Evolutionary conservation across 1,140 invertebrate genomes (phyloP).

Genomic region (Tetranychus urticae): DNA sequence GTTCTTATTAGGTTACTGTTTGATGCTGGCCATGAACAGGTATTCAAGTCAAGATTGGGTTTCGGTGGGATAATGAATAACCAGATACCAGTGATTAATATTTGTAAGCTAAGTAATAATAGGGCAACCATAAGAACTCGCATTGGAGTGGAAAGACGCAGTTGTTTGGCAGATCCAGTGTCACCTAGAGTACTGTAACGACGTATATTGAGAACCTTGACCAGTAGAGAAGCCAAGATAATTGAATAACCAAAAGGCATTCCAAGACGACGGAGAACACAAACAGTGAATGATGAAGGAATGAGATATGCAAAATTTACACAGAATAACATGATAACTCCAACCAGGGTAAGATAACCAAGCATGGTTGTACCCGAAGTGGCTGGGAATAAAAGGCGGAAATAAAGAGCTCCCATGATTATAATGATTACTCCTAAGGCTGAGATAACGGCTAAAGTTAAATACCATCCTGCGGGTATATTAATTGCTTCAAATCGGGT

Average conservation of each 20-base stretch:
- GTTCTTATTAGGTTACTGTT: conserved; percentile 18
- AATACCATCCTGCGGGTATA: neutral
- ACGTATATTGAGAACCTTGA: conserved; percentile 25
- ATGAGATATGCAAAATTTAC: conserved; percentile 26
- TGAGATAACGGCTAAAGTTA: neutral
- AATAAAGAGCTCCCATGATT: conserved; percentile 23
- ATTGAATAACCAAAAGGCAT: conserved; percentile 24
- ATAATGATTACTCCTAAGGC: conserved; percentile 17
- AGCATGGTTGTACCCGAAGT: conserved; percentile 24
- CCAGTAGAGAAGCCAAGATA: conserved; percentile 23
- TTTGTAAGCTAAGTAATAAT: conserved; percentile 22
- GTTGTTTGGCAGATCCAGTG: conserved; percentile 16
- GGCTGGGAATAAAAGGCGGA: conserved; percentile 23
- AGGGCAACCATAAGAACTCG: conserved; percentile 2
- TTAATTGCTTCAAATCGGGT: neutral
- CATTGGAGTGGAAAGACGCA: conserved; percentile 1
- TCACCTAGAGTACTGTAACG: conserved; percentile 9
- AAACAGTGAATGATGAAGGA: conserved; percentile 17
- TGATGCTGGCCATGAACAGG: conserved; percentile 17
- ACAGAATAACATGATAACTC: conserved; percentile 23
- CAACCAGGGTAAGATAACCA: conserved; percentile 25
- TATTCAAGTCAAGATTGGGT: conserved; percentile 10
- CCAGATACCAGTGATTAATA: conserved; percentile 24
- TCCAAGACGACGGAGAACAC: conserved; percentile 23
- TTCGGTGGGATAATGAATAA: conserved; percentile 21